phyloP scores from a whole-genome alignment of 2,797 vertebrate genomes.

The Brachyalestes nurse region DNA sequence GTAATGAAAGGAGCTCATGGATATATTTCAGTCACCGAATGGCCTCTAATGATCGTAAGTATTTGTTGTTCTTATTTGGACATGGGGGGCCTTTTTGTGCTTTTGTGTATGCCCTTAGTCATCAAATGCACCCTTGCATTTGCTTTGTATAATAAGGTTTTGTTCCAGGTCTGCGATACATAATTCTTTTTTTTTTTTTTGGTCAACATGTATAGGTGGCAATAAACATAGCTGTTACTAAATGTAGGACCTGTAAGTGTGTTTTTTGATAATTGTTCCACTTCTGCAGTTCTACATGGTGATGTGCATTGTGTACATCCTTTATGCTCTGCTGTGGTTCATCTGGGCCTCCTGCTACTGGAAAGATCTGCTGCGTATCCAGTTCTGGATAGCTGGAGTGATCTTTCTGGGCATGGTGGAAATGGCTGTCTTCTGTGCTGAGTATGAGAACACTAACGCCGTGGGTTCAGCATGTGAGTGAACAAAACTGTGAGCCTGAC shows the following conservation, averaged over 20 bases:
- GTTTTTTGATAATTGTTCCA: conserved; percentile 31
- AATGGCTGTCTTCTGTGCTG: conserved; percentile 88
- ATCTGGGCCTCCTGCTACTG: conserved; percentile 89
- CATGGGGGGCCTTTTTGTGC: no score
- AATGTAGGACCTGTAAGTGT: not conserved
- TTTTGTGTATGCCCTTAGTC: no score
- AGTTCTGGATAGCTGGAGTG: conserved; percentile 91
- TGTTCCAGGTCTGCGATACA: no score
- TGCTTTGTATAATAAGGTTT: no score
- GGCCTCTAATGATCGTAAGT: conserved; percentile 91
- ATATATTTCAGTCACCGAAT: conserved; percentile 87
- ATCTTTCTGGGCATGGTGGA: conserved; percentile 91
- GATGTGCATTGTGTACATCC: conserved; percentile 88
- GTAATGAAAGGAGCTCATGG: conserved; percentile 85
- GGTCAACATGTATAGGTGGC: no score
- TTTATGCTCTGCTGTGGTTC: conserved; percentile 87
- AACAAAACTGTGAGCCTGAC: not conserved
- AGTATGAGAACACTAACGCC: conserved; percentile 87
- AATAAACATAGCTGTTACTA: not conserved
- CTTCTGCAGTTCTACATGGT: conserved; percentile 87
- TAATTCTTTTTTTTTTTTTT: no score
- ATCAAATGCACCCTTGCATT: no score
- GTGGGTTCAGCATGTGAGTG: conserved; percentile 83
- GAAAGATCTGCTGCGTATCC: conserved; percentile 90
- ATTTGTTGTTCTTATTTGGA: not conserved